These are phyloP conservation scores for Corynorhinus townsendii DNA, from an alignment of 2,113 vertebrate species.

Conservation along the genomic window DNA sequence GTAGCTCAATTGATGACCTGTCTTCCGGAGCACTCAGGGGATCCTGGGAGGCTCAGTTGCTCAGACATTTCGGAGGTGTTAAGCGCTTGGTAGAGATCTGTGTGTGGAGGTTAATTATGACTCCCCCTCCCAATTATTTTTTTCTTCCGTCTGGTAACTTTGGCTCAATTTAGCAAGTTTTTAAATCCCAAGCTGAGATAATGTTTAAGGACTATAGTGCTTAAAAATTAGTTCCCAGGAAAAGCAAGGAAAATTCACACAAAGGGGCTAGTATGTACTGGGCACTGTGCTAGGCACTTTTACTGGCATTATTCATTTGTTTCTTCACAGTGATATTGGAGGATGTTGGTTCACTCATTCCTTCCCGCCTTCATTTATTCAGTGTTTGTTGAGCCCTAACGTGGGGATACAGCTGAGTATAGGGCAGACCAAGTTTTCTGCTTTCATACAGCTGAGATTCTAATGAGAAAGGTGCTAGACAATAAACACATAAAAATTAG, in stretches of 20 bases:
- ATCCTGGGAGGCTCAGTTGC: slow-evolving; percentile 26
- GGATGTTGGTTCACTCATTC: not conserved
- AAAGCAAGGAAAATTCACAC: slow-evolving; percentile 19
- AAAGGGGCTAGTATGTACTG: not conserved
- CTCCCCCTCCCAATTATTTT: not conserved
- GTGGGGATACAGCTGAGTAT: not conserved
- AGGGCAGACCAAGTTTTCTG: not conserved
- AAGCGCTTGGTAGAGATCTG: slow-evolving; percentile 30
- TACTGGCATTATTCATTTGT: not conserved
- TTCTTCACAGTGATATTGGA: not conserved
- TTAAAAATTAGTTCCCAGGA: slow-evolving; percentile 29
- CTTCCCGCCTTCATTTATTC: not conserved
- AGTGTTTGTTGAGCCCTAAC: not conserved
- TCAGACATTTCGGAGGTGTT: slow-evolving; percentile 39
- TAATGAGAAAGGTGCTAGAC: not conserved
- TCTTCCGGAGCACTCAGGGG: slow-evolving; percentile 60
- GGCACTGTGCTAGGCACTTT: not conserved
- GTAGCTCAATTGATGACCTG: slow-evolving; percentile 76
- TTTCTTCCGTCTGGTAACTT: slow-evolving; percentile 22
- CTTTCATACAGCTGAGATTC: not conserved
- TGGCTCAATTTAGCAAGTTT: slow-evolving; percentile 50
- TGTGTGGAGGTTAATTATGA: slow-evolving; percentile 20
- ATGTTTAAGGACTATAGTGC: slow-evolving; percentile 29
- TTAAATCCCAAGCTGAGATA: slow-evolving; percentile 50
- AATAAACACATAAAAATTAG: not conserved